A percentile compares a stretch with the other conserved stretches of the same genome.
These are phyloP conservation scores for Tenrec ecaudatus DNA, from an alignment of 2,113 vertebrate genomes.

Conservation along the genomic window DNA sequence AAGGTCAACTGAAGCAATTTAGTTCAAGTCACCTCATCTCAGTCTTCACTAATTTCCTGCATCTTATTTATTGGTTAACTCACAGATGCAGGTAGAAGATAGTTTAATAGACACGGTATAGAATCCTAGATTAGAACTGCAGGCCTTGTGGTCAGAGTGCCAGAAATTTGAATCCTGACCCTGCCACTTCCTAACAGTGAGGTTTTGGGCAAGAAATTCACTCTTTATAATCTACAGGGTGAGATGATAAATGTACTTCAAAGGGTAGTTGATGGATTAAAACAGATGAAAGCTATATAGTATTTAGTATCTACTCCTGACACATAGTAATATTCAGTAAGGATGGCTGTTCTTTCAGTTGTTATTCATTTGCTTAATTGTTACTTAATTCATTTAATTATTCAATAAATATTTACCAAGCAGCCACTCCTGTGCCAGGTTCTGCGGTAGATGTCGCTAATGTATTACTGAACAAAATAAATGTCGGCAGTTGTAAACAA, in stretches of 20 bases:
- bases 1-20: constrained; percentile 13
- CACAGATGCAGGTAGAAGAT: neutral
- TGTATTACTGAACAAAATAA: neutral
- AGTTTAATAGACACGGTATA: neutral
- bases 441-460: neutral
- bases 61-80: constrained; percentile 45
- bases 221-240: neutral
- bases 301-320: constrained; percentile 8
- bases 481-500: neutral
- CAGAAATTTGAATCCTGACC: constrained; percentile 31
- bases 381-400: neutral
- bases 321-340: neutral
- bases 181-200: neutral
- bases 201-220: constrained; percentile 9
- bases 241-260: neutral
- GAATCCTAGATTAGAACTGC: neutral
- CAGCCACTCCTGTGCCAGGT: neutral
- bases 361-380: constrained; percentile 1
- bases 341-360: constrained; percentile 31
- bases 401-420: neutral
- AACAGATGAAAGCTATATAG: neutral
- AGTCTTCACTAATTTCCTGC: constrained; percentile 26
- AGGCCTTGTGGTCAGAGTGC: neutral
- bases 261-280: constrained; percentile 27
- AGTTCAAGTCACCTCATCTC: neutral